A percentile compares a stretch with the other conserved stretches of the same genome.
phyloP scores from a whole-genome alignment of 2,797 vertebrate genomes.

The Falco peregrinus region DNA sequence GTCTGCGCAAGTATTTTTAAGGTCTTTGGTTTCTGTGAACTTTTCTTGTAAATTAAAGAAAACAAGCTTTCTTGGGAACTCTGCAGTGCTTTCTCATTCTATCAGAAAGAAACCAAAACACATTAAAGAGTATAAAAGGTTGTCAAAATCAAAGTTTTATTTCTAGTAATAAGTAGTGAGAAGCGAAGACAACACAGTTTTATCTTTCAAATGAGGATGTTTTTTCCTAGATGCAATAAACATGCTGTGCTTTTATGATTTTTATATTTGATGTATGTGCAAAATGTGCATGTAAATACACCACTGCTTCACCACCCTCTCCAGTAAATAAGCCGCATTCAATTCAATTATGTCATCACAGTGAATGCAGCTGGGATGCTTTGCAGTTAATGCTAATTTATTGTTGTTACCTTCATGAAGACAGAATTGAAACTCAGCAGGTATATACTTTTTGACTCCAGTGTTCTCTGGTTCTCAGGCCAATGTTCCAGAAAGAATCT shows the following conservation, averaged over 20 bases:
- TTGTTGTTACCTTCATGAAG: not conserved
- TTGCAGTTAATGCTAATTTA: not conserved
- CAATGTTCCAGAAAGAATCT: not conserved
- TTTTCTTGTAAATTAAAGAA: not conserved
- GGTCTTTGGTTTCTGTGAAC: not conserved
- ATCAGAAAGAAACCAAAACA: not conserved
- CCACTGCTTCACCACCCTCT: not conserved
- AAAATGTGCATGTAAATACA: not conserved
- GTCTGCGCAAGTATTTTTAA: constrained; percentile 2
- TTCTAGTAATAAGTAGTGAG: not conserved
- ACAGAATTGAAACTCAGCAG: not conserved
- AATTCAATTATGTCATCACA: not conserved
- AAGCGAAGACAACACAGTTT: not conserved
- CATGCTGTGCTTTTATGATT: not conserved
- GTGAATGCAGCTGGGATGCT: not conserved
- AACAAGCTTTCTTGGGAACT: not conserved
- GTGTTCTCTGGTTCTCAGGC: not conserved
- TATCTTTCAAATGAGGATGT: not conserved
- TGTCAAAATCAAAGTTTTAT: constrained; percentile 17
- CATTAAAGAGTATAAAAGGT: not conserved
- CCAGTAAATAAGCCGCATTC: not conserved
- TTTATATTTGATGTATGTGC: not conserved
- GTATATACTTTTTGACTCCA: not conserved
- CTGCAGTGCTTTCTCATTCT: not conserved
- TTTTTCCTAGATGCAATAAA: constrained; percentile 30